These are phyloP conservation scores for Drosophila varians DNA, from an alignment of 1,140 invertebrate species.

Conservation along the genomic window DNA sequence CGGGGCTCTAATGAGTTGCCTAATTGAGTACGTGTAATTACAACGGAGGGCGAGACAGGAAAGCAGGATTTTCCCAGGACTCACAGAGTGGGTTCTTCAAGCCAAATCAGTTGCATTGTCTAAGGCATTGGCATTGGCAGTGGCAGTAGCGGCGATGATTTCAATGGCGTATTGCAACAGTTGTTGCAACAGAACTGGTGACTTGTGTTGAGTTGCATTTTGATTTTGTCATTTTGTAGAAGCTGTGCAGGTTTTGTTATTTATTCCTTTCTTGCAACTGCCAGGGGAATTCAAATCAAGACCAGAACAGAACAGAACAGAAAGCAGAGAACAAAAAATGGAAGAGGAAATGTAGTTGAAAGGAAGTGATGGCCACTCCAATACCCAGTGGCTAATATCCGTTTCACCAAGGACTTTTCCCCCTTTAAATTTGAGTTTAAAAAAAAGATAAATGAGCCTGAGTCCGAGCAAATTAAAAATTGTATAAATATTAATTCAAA, in stretches of 20 bases:
- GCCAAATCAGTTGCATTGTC: conserved; percentile 68
- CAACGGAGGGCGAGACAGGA: not conserved
- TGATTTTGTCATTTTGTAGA: conserved; percentile 20
- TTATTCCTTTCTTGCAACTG: conserved; percentile 12
- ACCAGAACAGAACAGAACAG: not conserved
- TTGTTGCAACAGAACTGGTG: conserved; percentile 18
- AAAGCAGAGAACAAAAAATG: not conserved
- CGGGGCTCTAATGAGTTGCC: conserved; percentile 60
- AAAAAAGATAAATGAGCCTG: not conserved
- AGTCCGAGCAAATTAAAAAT: not conserved
- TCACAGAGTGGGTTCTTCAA: conserved; percentile 12
- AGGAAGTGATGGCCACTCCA: not conserved
- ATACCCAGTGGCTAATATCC: conserved; percentile 3
- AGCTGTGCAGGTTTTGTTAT: conserved; percentile 5
- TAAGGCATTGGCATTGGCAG: conserved; percentile 14
- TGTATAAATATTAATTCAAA: not conserved
- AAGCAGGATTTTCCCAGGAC: not conserved
- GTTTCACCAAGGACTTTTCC: not conserved
- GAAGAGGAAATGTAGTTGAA: conserved; percentile 2
- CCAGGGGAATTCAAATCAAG: conserved; percentile 16
- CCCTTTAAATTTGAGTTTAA: not conserved
- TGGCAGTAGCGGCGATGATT: conserved; percentile 12
- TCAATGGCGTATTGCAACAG: conserved; percentile 16
- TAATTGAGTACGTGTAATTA: conserved; percentile 67
- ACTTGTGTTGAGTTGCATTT: conserved; percentile 25